phyloP scores from a whole-genome alignment of 2,888 invertebrate species.

The Papilio elwesi region DNA sequence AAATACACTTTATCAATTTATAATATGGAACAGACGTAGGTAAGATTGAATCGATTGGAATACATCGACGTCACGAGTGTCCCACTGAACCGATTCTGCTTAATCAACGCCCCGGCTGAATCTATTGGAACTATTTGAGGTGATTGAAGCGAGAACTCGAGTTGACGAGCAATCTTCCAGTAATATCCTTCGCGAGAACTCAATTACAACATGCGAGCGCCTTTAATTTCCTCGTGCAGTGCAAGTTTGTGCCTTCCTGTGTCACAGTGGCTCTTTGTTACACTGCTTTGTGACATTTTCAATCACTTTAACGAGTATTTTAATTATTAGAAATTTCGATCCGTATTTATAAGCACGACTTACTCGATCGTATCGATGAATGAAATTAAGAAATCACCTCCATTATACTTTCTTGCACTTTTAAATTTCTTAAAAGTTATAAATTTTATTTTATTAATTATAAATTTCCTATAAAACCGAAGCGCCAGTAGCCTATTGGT shows the following conservation, averaged over 20 bases:
- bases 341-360: neutral
- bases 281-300: conserved; percentile 1
- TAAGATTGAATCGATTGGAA: conserved; percentile 51
- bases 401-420: neutral
- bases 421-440: neutral
- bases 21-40: conserved; percentile 24
- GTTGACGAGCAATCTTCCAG: conserved; percentile 82
- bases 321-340: neutral
- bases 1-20: neutral
- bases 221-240: conserved; percentile 75
- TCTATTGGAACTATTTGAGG: conserved; percentile 73
- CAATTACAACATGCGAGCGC: conserved; percentile 72
- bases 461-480: too few relatives aligned
- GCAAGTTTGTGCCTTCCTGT: conserved; percentile 41
- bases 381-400: neutral
- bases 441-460: too few relatives aligned
- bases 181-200: conserved; percentile 81
- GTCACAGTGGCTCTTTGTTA: conserved; percentile 30
- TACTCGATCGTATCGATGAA: neutral
- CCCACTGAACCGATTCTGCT: conserved; percentile 80
- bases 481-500: too few relatives aligned
- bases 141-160: conserved; percentile 73
- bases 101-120: conserved; percentile 76
- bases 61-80: conserved; percentile 56
- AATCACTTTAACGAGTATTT: neutral